phyloP scores from a whole-genome alignment of 1,140 invertebrate genomes.

The Phthorimaea operculella region DNA sequence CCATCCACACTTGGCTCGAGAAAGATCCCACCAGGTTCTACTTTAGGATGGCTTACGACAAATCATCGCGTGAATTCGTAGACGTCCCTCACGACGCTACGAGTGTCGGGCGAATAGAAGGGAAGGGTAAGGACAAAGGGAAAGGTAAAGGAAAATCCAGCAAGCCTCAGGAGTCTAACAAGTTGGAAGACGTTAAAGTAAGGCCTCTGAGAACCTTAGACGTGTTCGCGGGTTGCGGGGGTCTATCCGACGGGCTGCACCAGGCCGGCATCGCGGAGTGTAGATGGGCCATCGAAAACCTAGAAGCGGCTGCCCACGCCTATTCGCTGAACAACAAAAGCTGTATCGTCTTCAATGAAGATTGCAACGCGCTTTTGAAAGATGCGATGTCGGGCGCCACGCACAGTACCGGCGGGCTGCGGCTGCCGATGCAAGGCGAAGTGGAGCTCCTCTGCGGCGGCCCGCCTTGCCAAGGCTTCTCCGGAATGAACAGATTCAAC shows the following conservation, averaged over 20 bases:
- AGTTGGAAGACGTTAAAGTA: conserved; percentile 43
- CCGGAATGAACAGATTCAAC: conserved; percentile 91
- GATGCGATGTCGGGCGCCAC: conserved; percentile 70
- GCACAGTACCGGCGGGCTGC: conserved; percentile 66
- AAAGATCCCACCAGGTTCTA: conserved; percentile 79
- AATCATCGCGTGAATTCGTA: conserved; percentile 67
- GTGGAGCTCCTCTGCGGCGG: conserved; percentile 89
- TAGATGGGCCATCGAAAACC: conserved; percentile 86
- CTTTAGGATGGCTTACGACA: conserved; percentile 78
- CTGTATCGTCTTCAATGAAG: conserved; percentile 81
- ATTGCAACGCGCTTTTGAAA: conserved; percentile 81
- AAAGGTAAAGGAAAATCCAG: conserved; percentile 79
- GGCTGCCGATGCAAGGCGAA: conserved; percentile 80
- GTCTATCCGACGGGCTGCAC: conserved; percentile 79
- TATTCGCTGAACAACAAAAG: conserved; percentile 82
- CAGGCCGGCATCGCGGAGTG: conserved; percentile 76
- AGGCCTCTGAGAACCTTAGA: conserved; percentile 77
- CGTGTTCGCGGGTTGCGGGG: conserved; percentile 92
- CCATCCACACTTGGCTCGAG: conserved; percentile 72
- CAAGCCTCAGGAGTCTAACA: conserved; percentile 41
- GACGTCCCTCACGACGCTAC: conserved; percentile 73
- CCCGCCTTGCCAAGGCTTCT: conserved; percentile 93
- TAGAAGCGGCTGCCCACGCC: conserved; percentile 81
- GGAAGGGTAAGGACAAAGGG: conserved; percentile 73
- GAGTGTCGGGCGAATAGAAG: conserved; percentile 68